phyloP scores from a whole-genome alignment of 2,888 invertebrate genomes.

The Chrysolina oricalcia region DNA sequence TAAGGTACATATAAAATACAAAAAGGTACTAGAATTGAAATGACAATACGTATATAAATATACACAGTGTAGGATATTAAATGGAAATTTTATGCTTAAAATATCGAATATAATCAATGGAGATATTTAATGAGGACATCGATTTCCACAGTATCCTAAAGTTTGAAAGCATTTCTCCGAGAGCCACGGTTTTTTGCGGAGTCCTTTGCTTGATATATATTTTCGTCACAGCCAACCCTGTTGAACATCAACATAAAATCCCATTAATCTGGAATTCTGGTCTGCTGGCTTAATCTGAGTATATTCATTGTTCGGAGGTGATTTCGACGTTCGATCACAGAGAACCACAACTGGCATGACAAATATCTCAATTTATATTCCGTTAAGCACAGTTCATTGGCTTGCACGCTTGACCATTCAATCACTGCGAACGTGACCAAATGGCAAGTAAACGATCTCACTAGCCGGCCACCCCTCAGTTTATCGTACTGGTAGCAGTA shows the following conservation, averaged over 20 bases:
- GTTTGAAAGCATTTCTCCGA: no score
- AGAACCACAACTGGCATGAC: slow-evolving; percentile 51
- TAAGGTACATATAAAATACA: no score
- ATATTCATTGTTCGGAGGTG: not conserved
- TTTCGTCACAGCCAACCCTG: not conserved
- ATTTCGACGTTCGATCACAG: slow-evolving; percentile 31
- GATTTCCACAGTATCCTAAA: no score
- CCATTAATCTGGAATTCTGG: slow-evolving; percentile 17
- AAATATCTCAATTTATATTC: slow-evolving; percentile 68
- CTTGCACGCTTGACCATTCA: slow-evolving; percentile 62
- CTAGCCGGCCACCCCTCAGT: slow-evolving; percentile 47
- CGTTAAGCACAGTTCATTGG: slow-evolving; percentile 63
- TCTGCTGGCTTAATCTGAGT: not conserved
- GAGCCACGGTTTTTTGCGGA: no score
- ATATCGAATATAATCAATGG: no score
- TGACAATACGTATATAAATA: no score
- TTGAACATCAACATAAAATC: not conserved
- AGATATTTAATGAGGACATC: no score
- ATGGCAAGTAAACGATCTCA: slow-evolving; percentile 56
- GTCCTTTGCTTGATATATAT: no score
- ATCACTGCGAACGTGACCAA: slow-evolving; percentile 60
- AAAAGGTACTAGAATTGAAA: no score
- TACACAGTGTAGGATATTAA: no score
- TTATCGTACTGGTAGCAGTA: slow-evolving; percentile 26
- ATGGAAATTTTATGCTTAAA: no score